These are phyloP conservation scores for Spinus pinus DNA, from an alignment of 2,797 vertebrate species.

Conservation along the genomic window DNA sequence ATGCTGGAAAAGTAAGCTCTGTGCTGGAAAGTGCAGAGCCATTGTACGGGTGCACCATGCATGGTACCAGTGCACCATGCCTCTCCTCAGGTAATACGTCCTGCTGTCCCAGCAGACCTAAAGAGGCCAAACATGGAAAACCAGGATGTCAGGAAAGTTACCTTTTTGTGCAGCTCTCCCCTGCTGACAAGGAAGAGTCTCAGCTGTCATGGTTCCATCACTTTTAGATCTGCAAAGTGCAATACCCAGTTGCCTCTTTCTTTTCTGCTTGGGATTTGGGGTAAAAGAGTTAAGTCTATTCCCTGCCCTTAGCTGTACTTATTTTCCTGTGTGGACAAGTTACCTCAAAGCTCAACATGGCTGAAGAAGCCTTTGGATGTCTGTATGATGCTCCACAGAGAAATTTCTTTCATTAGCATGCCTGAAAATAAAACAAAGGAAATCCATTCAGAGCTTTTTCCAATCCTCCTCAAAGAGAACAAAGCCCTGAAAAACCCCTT, in stretches of 20 bases:
- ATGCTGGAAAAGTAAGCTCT: neutral
- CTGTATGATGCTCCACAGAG: neutral
- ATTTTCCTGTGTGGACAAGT: neutral
- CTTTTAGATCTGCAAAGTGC: neutral
- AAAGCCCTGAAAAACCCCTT: slow-evolving; percentile 18
- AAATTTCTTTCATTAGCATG: slow-evolving; percentile 19
- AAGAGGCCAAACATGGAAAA: neutral
- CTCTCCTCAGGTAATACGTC: neutral
- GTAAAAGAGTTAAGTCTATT: neutral
- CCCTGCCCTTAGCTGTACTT: neutral
- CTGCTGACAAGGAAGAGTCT: neutral
- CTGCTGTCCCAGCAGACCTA: neutral
- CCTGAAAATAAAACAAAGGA: slow-evolving; percentile 48
- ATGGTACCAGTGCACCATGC: neutral
- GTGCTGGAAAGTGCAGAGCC: neutral
- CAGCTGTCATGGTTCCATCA: fast-evolving
- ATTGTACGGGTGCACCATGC: neutral
- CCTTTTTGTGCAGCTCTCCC: neutral
- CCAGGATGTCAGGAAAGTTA: neutral
- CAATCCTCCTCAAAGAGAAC: slow-evolving; percentile 10
- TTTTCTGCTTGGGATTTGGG: neutral
- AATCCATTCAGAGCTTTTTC: slow-evolving; percentile 7
- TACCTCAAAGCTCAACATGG: neutral
- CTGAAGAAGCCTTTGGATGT: neutral
- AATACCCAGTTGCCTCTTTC: neutral